Base-by-base conservation (phyloP, 2,113 vertebrate genomes). In the Nothoprocta perdicaria region DNA sequence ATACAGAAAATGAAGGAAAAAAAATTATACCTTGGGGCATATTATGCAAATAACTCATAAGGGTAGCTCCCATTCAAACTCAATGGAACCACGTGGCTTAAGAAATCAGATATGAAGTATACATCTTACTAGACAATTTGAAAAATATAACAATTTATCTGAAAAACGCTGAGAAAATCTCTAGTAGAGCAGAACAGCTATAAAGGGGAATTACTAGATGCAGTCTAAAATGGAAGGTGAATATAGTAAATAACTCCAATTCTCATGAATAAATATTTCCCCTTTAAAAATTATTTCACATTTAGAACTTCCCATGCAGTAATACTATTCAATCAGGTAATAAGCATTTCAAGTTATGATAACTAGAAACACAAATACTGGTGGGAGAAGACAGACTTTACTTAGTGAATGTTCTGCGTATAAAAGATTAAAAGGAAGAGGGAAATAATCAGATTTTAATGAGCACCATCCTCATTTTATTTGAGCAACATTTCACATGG, bases 331-430 rank as follows among this genome's bases (percentile, higher is more conserved):
- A 95, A 96, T 95, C 88, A 95, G 75, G 85, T 90, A 89, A 94
- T 93, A 93, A 96, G 84, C 82, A 91, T 95, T 92, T 89, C 55
- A 94, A 85, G 68, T 92, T 86, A 72, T n/a, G 66, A 82, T 90
- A 96, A 95, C 92, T 67, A 95, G 95, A 95, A 97, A 96, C 92
- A 96, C 23, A 95, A 95, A 86, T 66, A 89, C 50, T 80, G 79
- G 86, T 73, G 84, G 85, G 88, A 95, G 78, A 96, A 46, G 86
- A 93, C 23, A 84, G 84, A 91, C 80, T 89, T 96, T 84, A 95
- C 86, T 95, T 87, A 94, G 53, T 38, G 41, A 80, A 85, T 84
- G 84, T 46, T 86, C 66, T 86, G 55, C 57, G 61, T 61, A 86
- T 10, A 27, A 75, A 89, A 95, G 94, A 96, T 89, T 93, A 93